Evolutionary conservation across 2,797 vertebrate genomes (phyloP).

Genomic region (Carcharodon carcharias): DNA sequence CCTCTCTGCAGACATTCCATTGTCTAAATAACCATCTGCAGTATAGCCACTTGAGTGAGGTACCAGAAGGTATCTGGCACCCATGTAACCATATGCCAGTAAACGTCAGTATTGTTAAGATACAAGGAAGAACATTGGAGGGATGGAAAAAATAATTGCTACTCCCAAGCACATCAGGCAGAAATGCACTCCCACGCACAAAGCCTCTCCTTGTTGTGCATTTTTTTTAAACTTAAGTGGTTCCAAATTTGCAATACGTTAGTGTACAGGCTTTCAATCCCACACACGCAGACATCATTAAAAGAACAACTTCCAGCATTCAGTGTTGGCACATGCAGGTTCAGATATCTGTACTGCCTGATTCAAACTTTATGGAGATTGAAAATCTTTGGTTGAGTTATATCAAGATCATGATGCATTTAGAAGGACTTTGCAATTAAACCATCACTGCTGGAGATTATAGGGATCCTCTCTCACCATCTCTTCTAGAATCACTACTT

Average conservation of each 20-base stretch:
- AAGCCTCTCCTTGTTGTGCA: constrained; percentile 19
- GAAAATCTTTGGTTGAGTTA: background rate
- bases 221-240: constrained; percentile 17
- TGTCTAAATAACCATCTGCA: background rate
- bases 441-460: background rate
- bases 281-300: constrained; percentile 18
- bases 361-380: background rate
- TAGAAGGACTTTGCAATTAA: background rate
- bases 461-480: background rate
- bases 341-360: background rate
- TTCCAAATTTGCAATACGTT: constrained; percentile 30
- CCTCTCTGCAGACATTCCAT: background rate
- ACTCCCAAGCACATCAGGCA: constrained; percentile 22
- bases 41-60: background rate
- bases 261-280: constrained; percentile 21
- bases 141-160: constrained; percentile 16
- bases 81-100: background rate
- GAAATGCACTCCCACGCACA: background rate
- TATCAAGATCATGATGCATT: background rate
- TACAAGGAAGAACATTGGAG: background rate
- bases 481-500: background rate
- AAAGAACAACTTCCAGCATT: constrained; percentile 1
- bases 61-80: background rate
- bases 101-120: background rate
- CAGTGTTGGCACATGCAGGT: background rate